phyloP scores from a whole-genome alignment of 2,113 vertebrate genomes.

The Microcebus murinus region DNA sequence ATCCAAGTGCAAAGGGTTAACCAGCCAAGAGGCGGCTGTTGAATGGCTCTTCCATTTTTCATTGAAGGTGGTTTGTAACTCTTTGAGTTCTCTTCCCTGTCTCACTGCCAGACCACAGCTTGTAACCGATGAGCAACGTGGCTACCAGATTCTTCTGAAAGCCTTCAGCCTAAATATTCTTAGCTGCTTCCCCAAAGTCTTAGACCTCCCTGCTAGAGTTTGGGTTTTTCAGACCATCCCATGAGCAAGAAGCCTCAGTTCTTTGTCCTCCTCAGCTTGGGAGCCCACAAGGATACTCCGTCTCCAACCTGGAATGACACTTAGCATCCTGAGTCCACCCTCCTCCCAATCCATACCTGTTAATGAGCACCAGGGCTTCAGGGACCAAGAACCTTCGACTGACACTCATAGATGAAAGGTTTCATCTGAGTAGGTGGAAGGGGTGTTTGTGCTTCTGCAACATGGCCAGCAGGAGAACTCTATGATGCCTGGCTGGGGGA shows the following conservation, averaged over 20 bases:
- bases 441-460: background rate
- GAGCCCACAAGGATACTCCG: background rate
- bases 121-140: background rate
- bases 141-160: background rate
- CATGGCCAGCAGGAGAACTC: background rate
- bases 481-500: fast-evolving
- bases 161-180: background rate
- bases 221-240: background rate
- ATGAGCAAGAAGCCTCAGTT: background rate
- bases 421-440: background rate
- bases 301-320: background rate
- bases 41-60: background rate
- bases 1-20: too few relatives aligned
- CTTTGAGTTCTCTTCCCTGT: background rate
- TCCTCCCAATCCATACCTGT: background rate
- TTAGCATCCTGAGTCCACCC: background rate
- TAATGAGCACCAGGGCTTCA: background rate
- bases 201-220: background rate
- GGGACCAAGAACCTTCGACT: background rate
- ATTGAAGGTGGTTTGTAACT: background rate
- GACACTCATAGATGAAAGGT: background rate
- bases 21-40: background rate
- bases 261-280: background rate
- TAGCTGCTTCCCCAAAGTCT: background rate
- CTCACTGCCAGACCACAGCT: background rate